Conservation (phyloP, 2,888 invertebrate genomes). For the Mesoligia furuncula region DNA sequence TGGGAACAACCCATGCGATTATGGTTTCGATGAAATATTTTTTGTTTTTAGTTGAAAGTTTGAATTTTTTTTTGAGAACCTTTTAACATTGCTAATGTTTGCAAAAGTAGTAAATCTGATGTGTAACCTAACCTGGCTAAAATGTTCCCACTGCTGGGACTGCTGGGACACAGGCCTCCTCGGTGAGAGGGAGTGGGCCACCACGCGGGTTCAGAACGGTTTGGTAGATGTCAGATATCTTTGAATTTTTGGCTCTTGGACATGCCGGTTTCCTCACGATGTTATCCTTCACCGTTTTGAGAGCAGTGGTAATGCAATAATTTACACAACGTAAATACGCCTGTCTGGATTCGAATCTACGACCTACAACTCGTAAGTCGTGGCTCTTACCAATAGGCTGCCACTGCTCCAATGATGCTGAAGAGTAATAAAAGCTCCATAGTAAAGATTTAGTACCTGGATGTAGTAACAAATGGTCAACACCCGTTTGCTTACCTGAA, state of each 20-base stretch:
- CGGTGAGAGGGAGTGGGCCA: not conserved
- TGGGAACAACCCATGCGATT: no score
- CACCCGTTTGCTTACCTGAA: slow-evolving; percentile 38
- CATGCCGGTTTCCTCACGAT: not conserved
- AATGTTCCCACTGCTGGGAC: not conserved
- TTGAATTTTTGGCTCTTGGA: not conserved
- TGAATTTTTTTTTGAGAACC: not conserved
- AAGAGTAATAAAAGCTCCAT: not conserved
- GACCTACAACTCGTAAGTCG: no score
- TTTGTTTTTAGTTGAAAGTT: not conserved
- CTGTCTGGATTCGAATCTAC: no score
- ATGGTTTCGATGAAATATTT: not conserved
- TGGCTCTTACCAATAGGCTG: no score
- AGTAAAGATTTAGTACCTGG: slow-evolving; percentile 14
- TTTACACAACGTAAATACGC: not conserved
- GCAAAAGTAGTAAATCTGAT: not conserved
- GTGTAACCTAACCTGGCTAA: not conserved
- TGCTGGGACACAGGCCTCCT: not conserved
- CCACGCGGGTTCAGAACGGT: not conserved
- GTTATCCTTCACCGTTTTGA: not conserved
- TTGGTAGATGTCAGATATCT: not conserved
- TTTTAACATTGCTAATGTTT: not conserved
- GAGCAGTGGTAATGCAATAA: not conserved
- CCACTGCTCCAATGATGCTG: not conserved
- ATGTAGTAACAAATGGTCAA: not conserved